A percentile compares a stretch with the other conserved stretches of the same genome.
Evolutionary conservation across 2,888 invertebrate genomes (phyloP).

Genomic region (Drosophila anomalipes): DNA sequence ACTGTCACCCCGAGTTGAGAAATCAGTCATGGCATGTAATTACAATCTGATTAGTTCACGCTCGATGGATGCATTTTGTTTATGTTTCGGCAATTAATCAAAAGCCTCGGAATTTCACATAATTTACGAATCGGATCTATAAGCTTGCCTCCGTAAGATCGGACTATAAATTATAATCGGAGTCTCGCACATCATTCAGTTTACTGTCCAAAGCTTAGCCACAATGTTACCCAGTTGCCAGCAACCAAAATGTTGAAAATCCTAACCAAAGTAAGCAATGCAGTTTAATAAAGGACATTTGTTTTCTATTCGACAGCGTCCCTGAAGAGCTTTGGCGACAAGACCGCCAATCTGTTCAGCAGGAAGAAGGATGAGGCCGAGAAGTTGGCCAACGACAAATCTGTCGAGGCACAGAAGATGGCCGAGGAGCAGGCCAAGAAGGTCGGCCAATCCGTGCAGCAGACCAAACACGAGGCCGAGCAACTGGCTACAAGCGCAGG

Average conservation of each 20-base stretch:
- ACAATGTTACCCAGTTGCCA: slow-evolving; percentile 65
- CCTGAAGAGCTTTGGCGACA: slow-evolving; percentile 90
- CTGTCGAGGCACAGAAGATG: slow-evolving; percentile 87
- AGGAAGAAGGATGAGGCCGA: slow-evolving; percentile 90
- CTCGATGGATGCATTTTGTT: slow-evolving; percentile 50
- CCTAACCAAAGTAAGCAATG: not conserved
- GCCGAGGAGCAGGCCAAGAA: slow-evolving; percentile 89
- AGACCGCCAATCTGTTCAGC: slow-evolving; percentile 90
- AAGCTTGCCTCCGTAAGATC: slow-evolving; percentile 22
- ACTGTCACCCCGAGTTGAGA: slow-evolving; percentile 28
- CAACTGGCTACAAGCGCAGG: slow-evolving; percentile 86
- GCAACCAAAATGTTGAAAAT: slow-evolving; percentile 41
- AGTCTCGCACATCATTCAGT: slow-evolving; percentile 43
- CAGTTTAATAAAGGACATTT: not conserved
- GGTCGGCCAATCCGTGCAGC: slow-evolving; percentile 87
- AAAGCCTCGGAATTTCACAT: slow-evolving; percentile 45
- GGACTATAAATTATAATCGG: slow-evolving; percentile 63
- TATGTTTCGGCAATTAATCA: slow-evolving; percentile 69
- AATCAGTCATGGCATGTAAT: slow-evolving; percentile 41
- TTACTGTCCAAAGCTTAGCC: slow-evolving; percentile 24
- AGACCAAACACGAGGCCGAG: slow-evolving; percentile 87
- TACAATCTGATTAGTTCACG: slow-evolving; percentile 63
- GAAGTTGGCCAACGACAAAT: slow-evolving; percentile 88
- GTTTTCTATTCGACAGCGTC: slow-evolving; percentile 86
- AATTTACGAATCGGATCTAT: slow-evolving; percentile 27